Percentiles rank a stretch among this genome's conserved stretches.
phyloP scores from a whole-genome alignment of 2,888 invertebrate genomes.

The Dasypogon diadema region DNA sequence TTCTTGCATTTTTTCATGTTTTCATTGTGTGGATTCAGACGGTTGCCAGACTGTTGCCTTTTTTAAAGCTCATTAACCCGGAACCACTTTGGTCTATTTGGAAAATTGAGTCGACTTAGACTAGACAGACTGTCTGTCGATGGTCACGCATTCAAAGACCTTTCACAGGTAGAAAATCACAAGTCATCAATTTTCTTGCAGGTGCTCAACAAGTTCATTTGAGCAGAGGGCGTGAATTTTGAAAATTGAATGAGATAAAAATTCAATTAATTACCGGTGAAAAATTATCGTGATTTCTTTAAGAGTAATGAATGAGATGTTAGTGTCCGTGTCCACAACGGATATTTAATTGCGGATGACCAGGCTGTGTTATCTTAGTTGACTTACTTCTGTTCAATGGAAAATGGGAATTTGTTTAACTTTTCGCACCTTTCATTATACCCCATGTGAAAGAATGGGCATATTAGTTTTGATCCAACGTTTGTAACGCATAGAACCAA shows the following conservation, averaged over 20 bases:
- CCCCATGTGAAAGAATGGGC: too few species aligned
- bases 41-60: constrained; percentile 14
- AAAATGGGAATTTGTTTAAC: too few species aligned
- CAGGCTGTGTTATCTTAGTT: too few species aligned
- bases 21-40: neutral
- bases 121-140: constrained; percentile 26
- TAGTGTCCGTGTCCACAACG: too few species aligned
- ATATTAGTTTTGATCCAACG: too few species aligned
- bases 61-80: constrained; percentile 38
- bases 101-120: constrained; percentile 24
- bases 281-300: too few species aligned
- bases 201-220: constrained; percentile 22
- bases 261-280: neutral
- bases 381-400: too few species aligned
- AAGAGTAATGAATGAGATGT: too few species aligned
- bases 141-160: constrained; percentile 26
- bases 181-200: constrained; percentile 24
- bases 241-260: neutral
- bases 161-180: constrained; percentile 17
- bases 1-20: neutral
- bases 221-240: constrained; percentile 6
- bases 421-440: too few species aligned
- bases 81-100: constrained; percentile 10
- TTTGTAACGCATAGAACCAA: too few species aligned
- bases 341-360: too few species aligned